Evolutionary conservation across 1,140 invertebrate species (phyloP), one percentile per base, ranked within the genome.

Genomic region (Amphibalanus amphitrite): DNA sequence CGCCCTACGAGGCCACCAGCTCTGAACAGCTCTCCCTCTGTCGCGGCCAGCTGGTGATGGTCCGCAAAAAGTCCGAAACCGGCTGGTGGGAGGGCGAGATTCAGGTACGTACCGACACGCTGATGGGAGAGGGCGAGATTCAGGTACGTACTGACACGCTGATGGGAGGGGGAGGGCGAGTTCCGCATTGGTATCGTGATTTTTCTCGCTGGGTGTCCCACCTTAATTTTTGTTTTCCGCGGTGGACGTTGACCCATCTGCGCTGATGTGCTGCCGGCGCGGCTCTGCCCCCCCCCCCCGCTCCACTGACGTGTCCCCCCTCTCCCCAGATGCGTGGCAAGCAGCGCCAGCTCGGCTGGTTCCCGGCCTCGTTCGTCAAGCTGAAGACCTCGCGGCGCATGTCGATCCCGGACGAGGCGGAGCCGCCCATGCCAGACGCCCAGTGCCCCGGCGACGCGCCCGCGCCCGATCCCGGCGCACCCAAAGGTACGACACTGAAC

Each of bases 11-110:
- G 79, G 90, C 91, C 1, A 91, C 89, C 6, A 95, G 93, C 77
- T 79, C 87, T 0, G 95, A 97, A 78, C 95, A 98, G 79, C 81
- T 99, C 23, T 89, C 88, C 70, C 81, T 99, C 15, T 87, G 89
- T 76, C 86, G 91, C 73, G 96, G 95, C n/a, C 95, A 98, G 77
- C 82, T 98, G 69, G 90, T 99, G 69, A 90, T 95, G 83, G 92
- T 99, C 25, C 85, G 94, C 23, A 97, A 97, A 81, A 99, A 98
- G 79, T 93, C 92, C 15, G 88, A 92, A 71, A 92, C 91, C 74
- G 95, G 95, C 28, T 98, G 96, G 96, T 99, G 97, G 97, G 96
- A 99, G 85, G 97, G 97, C 69, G 97, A 99, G 82, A 81, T 98
- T 29, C 94, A 97, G 83, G 93, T 85, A 76, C 69, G 38, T 8